Base-by-base conservation (phyloP, 2,888 invertebrate genomes). In the Metopia argyrocephala region DNA sequence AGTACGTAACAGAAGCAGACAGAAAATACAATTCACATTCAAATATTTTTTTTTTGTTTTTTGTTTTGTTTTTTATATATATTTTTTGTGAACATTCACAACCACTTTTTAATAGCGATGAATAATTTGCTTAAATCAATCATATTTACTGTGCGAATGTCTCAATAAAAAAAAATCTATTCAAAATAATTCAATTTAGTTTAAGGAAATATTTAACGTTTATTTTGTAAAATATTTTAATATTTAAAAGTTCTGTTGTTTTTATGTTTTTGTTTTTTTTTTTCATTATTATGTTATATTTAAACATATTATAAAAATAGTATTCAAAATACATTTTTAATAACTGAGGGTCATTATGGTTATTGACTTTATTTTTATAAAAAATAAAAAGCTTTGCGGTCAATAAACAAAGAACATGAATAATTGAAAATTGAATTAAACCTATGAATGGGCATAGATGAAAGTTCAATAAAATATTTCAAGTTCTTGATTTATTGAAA, bases 341-440 rank as follows among this genome's bases (percentile, higher is more conserved):
- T 28, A 38, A 27, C 59, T 70, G 66, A 79, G 61, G 79, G 79
- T 50, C 74, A 76, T 66, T 62, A 28, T 46, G 61, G 69, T 75
- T 70, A 69, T 71, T 79, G 66, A 71, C 79, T 65, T 70, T 38
- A 57, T 56, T 21, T 28, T 48, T 25, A 23, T 23, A 6, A 31
- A 7, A 48, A 66, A 38, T 61, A 27, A n/a, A n/a, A n/a, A n/a
- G n/a, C n/a, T n/a, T 9, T 57, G 12, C 48, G 56, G 70, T 66
- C 76, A 76, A 70, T n/a, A 75, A 70, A 61, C 52, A 54, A 9
- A 38, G 69, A 68, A 52, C 62, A 61, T 27, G 48, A 59, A 61
- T 27, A 28, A 28, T 25, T 38, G 3, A 38, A 20, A 31, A 57
- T 46, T 31, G 6, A 50, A n/a, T 27, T 1, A 15, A 28, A 15